Evolutionary conservation across 2,797 vertebrate species (phyloP).

Genomic region (Notolepis coatsorum): DNA sequence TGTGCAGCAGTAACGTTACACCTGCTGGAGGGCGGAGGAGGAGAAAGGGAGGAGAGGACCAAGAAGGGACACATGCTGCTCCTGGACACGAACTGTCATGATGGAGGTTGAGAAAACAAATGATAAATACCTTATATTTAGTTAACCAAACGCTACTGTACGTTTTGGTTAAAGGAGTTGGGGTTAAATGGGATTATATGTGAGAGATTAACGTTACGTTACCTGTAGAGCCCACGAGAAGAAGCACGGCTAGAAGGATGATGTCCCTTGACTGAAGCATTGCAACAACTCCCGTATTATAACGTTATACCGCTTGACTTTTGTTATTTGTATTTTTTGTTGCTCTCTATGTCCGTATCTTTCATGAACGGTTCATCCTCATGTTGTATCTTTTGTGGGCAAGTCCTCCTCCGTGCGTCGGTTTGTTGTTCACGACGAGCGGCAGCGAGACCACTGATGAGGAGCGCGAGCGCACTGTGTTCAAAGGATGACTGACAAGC

Average conservation of each 20-base stretch:
- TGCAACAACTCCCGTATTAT: slow-evolving; percentile 70
- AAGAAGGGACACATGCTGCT: slow-evolving; percentile 46
- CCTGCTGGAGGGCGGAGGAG: slow-evolving; percentile 63
- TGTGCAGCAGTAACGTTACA: slow-evolving; percentile 54
- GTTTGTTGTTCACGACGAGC: slow-evolving; percentile 45
- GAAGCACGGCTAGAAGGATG: slow-evolving; percentile 69
- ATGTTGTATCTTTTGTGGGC: slow-evolving; percentile 34
- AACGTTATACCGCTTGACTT: slow-evolving; percentile 55
- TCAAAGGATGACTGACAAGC: slow-evolving; percentile 84
- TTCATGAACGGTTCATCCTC: slow-evolving; percentile 63
- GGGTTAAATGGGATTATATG: neutral
- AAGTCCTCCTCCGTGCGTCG: slow-evolving; percentile 48
- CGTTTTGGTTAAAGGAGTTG: too few species aligned
- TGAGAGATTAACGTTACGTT: slow-evolving; percentile 28
- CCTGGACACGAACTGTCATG: slow-evolving; percentile 24
- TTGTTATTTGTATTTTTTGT: slow-evolving; percentile 42
- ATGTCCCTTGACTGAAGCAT: slow-evolving; percentile 76
- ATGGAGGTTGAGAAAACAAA: neutral
- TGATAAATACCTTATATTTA: neutral
- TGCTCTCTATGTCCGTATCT: slow-evolving; percentile 30
- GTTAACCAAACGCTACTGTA: neutral
- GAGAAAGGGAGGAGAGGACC: slow-evolving; percentile 33
- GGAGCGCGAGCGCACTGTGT: slow-evolving; percentile 78
- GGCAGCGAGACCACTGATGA: slow-evolving; percentile 68
- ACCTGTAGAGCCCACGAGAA: slow-evolving; percentile 78